phyloP scores from a whole-genome alignment of 2,113 vertebrate species.

The Pygoscelis antarcticus region DNA sequence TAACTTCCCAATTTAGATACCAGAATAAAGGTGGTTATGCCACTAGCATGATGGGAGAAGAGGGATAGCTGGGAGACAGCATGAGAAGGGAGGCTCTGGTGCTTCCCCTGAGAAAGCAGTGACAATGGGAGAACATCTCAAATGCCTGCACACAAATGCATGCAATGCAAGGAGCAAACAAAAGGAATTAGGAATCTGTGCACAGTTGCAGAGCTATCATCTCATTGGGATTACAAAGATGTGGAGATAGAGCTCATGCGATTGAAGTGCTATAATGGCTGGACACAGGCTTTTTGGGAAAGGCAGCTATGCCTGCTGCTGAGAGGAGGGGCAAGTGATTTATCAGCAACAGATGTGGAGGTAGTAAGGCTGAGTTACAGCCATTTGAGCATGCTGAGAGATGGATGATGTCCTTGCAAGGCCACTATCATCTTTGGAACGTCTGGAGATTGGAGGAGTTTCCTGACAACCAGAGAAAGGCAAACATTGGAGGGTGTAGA shows the following conservation, averaged over 20 bases:
- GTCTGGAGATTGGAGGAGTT: background rate
- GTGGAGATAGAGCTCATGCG: fast-evolving
- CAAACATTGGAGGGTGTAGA: background rate
- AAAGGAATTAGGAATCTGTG: background rate
- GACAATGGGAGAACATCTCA: no score
- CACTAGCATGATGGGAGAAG: no score
- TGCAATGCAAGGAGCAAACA: background rate
- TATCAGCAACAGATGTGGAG: background rate
- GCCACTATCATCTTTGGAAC: background rate
- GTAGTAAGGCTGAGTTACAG: background rate
- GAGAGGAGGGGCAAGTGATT: background rate
- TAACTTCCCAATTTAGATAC: background rate
- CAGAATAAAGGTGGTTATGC: background rate
- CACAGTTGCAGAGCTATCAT: background rate
- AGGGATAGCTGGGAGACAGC: background rate
- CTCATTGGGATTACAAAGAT: background rate
- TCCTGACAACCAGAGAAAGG: background rate
- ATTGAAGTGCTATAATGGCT: background rate
- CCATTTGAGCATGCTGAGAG: background rate
- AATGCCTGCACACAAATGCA: background rate
- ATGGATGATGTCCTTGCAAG: background rate
- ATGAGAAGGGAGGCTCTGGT: no score
- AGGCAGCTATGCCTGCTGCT: background rate
- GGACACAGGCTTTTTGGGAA: background rate
- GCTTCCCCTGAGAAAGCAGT: background rate